These are phyloP conservation scores for Riparia riparia DNA, from an alignment of 2,113 vertebrate genomes.

Conservation along the genomic window DNA sequence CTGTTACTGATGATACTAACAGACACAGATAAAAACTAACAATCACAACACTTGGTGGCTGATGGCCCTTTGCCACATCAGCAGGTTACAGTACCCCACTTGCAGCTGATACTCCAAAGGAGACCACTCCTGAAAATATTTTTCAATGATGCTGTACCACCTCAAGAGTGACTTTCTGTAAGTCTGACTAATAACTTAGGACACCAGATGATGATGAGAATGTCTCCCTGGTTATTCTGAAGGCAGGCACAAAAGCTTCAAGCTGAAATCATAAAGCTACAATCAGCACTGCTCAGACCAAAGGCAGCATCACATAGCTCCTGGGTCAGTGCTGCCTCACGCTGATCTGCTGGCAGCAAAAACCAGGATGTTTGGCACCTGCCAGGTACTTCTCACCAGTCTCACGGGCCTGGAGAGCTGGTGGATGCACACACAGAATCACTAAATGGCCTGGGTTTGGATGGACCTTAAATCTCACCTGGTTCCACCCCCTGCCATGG, in stretches of 20 bases:
- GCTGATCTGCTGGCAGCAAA: not conserved
- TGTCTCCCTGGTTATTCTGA: not conserved
- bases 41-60: not conserved
- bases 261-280: not conserved
- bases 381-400: not conserved
- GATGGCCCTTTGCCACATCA: not conserved
- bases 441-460: not conserved
- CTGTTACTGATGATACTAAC: too few species aligned
- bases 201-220: not conserved
- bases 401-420: not conserved
- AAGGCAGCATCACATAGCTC: not conserved
- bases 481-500: not conserved
- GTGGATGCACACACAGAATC: not conserved
- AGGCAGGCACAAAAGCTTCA: not conserved
- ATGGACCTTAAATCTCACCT: not conserved
- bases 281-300: not conserved
- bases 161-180: not conserved
- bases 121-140: not conserved
- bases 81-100: not conserved
- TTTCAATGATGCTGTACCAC: not conserved
- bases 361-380: not conserved
- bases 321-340: not conserved
- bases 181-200: not conserved
- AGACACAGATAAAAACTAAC: not conserved
- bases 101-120: fast-evolving